Percentiles rank a stretch among this genome's conserved stretches.
Evolutionary conservation across 2,888 invertebrate species (phyloP).

Genomic region (Clepsis dumicolana): DNA sequence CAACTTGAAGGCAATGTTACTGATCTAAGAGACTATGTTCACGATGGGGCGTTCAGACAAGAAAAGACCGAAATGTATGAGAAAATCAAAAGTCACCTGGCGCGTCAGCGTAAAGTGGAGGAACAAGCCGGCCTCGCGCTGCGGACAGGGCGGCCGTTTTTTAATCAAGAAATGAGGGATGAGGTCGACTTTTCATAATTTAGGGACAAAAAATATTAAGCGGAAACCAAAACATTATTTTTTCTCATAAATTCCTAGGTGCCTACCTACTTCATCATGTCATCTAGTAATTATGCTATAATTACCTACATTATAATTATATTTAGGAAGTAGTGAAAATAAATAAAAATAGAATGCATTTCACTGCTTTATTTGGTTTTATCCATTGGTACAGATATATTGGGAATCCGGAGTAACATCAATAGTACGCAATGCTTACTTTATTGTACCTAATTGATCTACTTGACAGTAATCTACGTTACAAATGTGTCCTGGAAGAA

Average conservation of each 20-base stretch:
- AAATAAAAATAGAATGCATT: slow-evolving; percentile 48
- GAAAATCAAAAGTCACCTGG: background rate
- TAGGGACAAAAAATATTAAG: too few species aligned
- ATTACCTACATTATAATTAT: too few species aligned
- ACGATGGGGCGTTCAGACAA: slow-evolving; percentile 49
- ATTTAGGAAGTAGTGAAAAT: background rate
- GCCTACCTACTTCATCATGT: too few species aligned
- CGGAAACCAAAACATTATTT: too few species aligned
- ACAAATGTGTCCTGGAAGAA: background rate
- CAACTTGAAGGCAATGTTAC: slow-evolving; percentile 57
- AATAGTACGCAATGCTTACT: background rate
- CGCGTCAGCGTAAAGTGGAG: background rate
- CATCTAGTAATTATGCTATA: too few species aligned
- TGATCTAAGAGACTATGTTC: slow-evolving; percentile 69
- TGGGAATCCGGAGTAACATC: slow-evolving; percentile 12
- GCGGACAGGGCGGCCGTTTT: background rate
- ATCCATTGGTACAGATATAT: slow-evolving; percentile 63
- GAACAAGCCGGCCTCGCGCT: background rate
- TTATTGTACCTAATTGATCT: background rate
- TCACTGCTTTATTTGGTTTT: slow-evolving; percentile 64
- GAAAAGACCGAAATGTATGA: slow-evolving; percentile 56
- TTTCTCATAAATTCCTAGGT: too few species aligned
- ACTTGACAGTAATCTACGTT: background rate
- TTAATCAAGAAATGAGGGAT: background rate
- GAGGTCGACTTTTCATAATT: slow-evolving; percentile 2